phyloP scores from a whole-genome alignment of 2,888 invertebrate genomes.

The Drosophila ustulata region DNA sequence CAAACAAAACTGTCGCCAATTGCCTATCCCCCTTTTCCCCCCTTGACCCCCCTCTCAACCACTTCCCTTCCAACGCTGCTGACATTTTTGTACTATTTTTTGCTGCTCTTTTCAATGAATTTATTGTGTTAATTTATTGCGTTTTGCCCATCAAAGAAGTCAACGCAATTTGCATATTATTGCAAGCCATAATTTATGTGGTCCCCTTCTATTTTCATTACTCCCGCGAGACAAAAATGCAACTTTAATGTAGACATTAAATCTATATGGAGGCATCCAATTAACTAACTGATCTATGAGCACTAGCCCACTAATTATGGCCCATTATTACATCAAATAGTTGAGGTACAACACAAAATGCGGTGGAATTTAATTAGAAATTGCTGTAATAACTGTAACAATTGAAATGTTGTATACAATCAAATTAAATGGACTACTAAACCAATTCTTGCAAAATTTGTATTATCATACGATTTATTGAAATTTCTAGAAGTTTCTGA shows the following conservation, averaged over 20 bases:
- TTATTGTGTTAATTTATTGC: conserved; percentile 83
- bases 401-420: too few species aligned
- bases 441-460: neutral
- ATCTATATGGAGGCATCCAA: neutral
- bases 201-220: neutral
- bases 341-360: neutral
- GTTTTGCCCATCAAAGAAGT: conserved; percentile 52
- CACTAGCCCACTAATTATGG: neutral
- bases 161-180: conserved; percentile 70
- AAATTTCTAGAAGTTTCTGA: neutral
- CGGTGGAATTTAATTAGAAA: neutral
- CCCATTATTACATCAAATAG: neutral
- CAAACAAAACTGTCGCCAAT: conserved; percentile 61
- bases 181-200: conserved; percentile 61
- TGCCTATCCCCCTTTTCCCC: conserved; percentile 5
- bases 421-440: too few species aligned
- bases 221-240: neutral
- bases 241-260: conserved; percentile 3
- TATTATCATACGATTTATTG: neutral
- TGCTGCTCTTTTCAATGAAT: conserved; percentile 52
- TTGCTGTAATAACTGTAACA: neutral
- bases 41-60: neutral
- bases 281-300: neutral
- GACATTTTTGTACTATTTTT: conserved; percentile 28
- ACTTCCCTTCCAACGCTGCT: neutral